These are phyloP conservation scores for Linurgus olivaceus DNA, from an alignment of 2,797 vertebrate species.

Conservation along the genomic window DNA sequence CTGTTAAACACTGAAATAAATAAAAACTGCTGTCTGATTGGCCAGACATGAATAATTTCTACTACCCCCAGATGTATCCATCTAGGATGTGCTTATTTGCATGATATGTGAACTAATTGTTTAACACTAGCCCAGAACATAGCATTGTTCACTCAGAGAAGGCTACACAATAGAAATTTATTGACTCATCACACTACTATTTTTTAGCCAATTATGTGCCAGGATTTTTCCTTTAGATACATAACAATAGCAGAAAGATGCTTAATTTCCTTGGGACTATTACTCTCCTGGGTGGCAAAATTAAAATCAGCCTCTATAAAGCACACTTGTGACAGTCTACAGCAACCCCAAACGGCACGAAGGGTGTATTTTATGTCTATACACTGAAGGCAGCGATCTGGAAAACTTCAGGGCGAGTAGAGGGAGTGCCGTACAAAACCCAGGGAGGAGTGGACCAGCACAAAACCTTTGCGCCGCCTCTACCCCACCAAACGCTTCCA, in stretches of 20 bases:
- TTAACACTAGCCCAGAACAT: constrained; percentile 55
- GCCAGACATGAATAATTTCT: constrained; percentile 44
- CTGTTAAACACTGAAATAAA: constrained; percentile 48
- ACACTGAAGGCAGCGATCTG: accelerated
- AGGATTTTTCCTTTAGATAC: constrained; percentile 49
- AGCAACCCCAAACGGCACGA: neutral
- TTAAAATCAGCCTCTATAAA: constrained; percentile 56
- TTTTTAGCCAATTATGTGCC: constrained; percentile 59
- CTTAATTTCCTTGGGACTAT: constrained; percentile 54
- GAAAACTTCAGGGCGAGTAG: neutral
- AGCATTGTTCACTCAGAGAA: constrained; percentile 56
- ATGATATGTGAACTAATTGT: constrained; percentile 68
- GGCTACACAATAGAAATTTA: constrained; percentile 64
- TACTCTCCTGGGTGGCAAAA: constrained; percentile 58
- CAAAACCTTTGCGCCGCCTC: accelerated
- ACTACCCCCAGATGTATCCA: constrained; percentile 53
- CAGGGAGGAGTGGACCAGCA: neutral
- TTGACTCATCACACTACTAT: constrained; percentile 66
- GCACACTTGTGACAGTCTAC: neutral
- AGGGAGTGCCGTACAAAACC: accelerated
- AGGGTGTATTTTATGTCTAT: neutral
- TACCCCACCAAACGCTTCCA: neutral
- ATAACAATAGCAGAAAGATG: constrained; percentile 56
- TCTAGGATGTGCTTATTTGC: constrained; percentile 59
- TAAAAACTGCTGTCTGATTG: constrained; percentile 63